Evolutionary conservation across 2,888 invertebrate species (phyloP), one percentile per base, ranked within the genome.

Genomic region (Lathronympha strigana): DNA sequence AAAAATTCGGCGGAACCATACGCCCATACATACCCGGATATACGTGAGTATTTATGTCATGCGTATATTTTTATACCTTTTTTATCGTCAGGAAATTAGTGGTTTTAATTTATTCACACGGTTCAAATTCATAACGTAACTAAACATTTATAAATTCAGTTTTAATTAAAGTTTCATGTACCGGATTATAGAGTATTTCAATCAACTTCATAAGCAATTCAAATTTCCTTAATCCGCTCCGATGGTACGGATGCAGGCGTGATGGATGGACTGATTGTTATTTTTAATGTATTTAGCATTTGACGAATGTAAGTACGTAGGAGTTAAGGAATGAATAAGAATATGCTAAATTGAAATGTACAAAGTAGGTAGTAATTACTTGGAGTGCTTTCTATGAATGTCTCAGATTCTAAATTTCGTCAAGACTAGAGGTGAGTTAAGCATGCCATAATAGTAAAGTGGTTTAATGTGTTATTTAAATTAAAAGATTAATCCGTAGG

Each of bases 131-230:
- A 76, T 76, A 76, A 74, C 71, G 72, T 66, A 71, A 67, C 70
- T 60, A 66, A 62, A 58, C 66, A 62, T 69, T 66, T 66, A 68
- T 63, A 58, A 51, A 69, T 53, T 66, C 71, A 79, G 78, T 85
- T 84, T 85, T 79, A 80, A 84, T 83, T 83, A 83, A 78, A 78
- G 72, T 81, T 81, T 78, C 78, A 78, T 77, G 76, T 77, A 72
- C 72, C 72, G 80, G 82, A 83, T 85, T 86, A 83, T 74, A 50
- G 57, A 51, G 36, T 62, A 87, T 84, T 88, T 88, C 89, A 88
- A 87, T 90, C 88, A 88, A 76, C 74, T 79, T 87, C 86, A 89
- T 88, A 87, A 89, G 84, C 86, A 87, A 88, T 89, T 87, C 86
- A 85, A 88, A 89, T 88, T 85, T 74, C 78, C 84, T 86, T 89